phyloP scores from a whole-genome alignment of 2,888 invertebrate species.

The Tenodera sinensis region DNA sequence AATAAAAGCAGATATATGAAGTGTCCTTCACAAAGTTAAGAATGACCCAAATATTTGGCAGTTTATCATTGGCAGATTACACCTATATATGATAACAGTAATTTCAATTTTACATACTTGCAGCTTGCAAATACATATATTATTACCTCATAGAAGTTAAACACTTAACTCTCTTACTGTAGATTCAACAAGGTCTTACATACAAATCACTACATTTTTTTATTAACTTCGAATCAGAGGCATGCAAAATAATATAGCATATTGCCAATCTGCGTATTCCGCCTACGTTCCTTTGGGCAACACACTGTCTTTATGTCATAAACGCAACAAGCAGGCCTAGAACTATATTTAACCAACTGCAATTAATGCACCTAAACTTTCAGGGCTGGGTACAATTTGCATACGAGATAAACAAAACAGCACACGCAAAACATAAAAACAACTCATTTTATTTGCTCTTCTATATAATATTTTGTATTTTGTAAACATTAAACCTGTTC shows the following conservation, averaged over 20 bases:
- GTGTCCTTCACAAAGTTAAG: background rate
- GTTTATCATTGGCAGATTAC: background rate
- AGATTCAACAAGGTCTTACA: background rate
- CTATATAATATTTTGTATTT: background rate
- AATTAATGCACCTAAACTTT: constrained; percentile 20
- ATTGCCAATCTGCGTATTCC: background rate
- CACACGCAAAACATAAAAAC: background rate
- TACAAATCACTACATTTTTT: background rate
- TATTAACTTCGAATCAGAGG: background rate
- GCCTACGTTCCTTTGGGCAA: background rate
- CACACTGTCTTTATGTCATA: background rate
- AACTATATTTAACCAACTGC: constrained; percentile 25
- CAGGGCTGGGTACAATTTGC: background rate
- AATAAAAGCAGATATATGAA: background rate
- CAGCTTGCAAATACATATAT: background rate
- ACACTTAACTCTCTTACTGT: background rate
- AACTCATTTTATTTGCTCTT: background rate
- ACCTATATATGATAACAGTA: background rate
- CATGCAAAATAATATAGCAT: background rate
- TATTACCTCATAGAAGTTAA: background rate
- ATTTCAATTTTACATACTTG: background rate
- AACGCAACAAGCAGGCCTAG: constrained; percentile 16
- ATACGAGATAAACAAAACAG: background rate
- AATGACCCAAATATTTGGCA: background rate
- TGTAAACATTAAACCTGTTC: background rate